Conservation (phyloP, 1,140 invertebrate genomes). For the Lucilia sericata region DNA sequence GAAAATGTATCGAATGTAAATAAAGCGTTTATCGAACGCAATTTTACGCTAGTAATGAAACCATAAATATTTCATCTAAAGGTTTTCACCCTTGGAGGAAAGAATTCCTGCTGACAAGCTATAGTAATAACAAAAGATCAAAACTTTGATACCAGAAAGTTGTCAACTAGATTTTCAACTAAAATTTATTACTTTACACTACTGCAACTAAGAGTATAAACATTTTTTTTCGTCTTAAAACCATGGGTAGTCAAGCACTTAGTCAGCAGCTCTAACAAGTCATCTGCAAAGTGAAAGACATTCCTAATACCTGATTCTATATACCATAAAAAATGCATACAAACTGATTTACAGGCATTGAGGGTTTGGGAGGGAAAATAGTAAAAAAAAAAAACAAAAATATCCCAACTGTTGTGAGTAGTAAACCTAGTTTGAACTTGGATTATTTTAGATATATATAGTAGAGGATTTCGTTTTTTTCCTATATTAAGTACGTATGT, state of each 20-base stretch:
- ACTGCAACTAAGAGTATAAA: too few species aligned
- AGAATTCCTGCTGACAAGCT: too few species aligned
- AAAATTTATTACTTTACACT: too few species aligned
- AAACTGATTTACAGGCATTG: background rate
- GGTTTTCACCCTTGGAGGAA: too few species aligned
- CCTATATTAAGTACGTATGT: background rate
- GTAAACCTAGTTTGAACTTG: slow-evolving; percentile 14
- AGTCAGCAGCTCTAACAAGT: slow-evolving; percentile 25
- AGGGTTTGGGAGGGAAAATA: background rate
- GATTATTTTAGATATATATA: background rate
- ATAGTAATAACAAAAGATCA: too few species aligned
- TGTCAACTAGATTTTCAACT: too few species aligned
- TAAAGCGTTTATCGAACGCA: too few species aligned
- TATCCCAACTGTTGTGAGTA: slow-evolving; percentile 32
- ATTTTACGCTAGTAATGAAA: too few species aligned
- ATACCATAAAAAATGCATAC: background rate
- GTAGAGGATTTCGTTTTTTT: background rate
- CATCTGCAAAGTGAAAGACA: slow-evolving; percentile 38
- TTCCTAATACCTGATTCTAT: slow-evolving; percentile 36
- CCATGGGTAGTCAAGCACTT: slow-evolving; percentile 23
- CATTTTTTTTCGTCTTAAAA: background rate
- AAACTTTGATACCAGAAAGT: too few species aligned
- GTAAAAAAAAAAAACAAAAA: background rate
- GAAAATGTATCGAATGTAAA: too few species aligned
- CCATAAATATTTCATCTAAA: too few species aligned